Base-by-base conservation (phyloP, 2,797 vertebrate species). In the Poecile montanus region DNA sequence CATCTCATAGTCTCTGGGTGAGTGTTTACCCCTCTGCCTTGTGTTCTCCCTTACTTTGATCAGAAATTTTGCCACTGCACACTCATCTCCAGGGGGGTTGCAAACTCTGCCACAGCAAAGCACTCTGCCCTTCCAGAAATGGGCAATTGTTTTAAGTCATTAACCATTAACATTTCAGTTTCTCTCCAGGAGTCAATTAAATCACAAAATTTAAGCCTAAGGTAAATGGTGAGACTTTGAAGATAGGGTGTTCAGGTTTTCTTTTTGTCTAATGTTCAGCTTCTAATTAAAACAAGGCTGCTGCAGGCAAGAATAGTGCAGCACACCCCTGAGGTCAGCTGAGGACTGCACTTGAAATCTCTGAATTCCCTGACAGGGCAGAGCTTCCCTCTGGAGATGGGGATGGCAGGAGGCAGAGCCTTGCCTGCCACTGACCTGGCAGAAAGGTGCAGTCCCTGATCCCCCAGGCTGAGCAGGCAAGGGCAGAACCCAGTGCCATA, bases 391-490 rank as follows among this genome's bases (percentile, higher is more conserved):
- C 44, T 57, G 57, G 23, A 56, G 36, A 17, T 9, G 11, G 27
- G 38, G 23, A 16, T 40, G 25, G 21, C 29, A 68, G 54, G 17
- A 42, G 27, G 25, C 20, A 82, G 44, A 89, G 9, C 53, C 50
- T 66, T 87, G 57, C 27, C 44, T 80, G 72, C 18, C 20, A 9
- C 56, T n/a, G 45, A 30, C 51, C 13, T 14, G 50, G 26, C 42
- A 81, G 51, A 54, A 60, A n/a, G 22, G 9, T 2, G 0, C 54
- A 65, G 26, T 5, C 42, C 5, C 36, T 29, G 34, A 21, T 15
- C 25, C 48, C 20, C 38, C 4, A 2, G 4, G 21, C 9, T 10
- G 4, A 85, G 54, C 2, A 3, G 29, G 21, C 0, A 4, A 36
- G 32, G 32, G 19, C 48, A 88, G 34, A 81, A 29, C 5, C 16